phyloP scores from a whole-genome alignment of 2,888 invertebrate species.

The Tryphoninae sp. region DNA sequence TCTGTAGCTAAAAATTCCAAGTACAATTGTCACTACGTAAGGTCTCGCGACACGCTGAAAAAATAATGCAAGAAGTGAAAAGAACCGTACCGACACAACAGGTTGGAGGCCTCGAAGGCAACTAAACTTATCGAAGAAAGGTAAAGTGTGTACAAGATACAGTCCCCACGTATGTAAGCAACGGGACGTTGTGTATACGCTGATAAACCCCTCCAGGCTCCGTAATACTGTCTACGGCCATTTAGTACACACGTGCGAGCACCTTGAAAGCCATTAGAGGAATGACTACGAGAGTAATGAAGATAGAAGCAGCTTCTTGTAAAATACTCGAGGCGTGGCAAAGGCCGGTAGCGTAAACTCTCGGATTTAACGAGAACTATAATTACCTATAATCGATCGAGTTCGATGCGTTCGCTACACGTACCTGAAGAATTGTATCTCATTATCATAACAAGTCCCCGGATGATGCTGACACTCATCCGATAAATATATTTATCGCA shows the following conservation, averaged over 20 bases:
- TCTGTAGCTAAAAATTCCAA: background rate
- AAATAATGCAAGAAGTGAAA: background rate
- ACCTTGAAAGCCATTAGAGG: constrained; percentile 17
- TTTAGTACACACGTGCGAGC: constrained; percentile 39
- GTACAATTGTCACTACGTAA: constrained; percentile 34
- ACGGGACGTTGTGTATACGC: constrained; percentile 64
- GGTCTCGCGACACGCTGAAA: constrained; percentile 25
- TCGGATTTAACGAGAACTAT: constrained; percentile 23
- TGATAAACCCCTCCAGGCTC: constrained; percentile 72
- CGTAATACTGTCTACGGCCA: constrained; percentile 49
- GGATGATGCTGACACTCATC: constrained; percentile 42
- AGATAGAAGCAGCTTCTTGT: background rate
- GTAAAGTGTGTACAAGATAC: constrained; percentile 67
- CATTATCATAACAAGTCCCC: constrained; percentile 46
- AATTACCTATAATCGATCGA: constrained; percentile 48
- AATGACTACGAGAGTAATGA: background rate
- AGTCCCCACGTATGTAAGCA: constrained; percentile 60
- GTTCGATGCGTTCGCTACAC: constrained; percentile 21
- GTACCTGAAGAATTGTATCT: constrained; percentile 5
- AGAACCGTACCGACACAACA: constrained; percentile 51
- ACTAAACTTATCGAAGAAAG: constrained; percentile 67
- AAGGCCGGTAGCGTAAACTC: constrained; percentile 1
- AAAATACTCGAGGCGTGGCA: background rate
- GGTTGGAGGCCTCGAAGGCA: constrained; percentile 65
- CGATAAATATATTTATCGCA: constrained; percentile 31